Evolutionary conservation across 2,888 invertebrate species (phyloP).

Genomic region (Caenorhabditis sulstoni): DNA sequence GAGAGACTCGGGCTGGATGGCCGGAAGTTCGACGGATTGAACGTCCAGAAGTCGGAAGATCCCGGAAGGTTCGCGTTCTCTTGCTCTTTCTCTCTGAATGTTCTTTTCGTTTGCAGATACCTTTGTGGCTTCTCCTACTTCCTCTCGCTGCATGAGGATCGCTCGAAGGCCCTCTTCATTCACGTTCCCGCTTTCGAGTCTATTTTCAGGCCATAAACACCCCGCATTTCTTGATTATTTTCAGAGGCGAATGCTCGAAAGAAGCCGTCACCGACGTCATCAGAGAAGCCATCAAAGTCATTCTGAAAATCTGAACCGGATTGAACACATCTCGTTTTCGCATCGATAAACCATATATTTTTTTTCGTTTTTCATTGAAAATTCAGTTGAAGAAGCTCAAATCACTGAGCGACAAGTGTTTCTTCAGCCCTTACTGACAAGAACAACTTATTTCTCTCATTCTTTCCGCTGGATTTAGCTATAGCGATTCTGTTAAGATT

Average conservation of each 20-base stretch:
- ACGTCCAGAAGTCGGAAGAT: constrained; percentile 56
- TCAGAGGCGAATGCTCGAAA: constrained; percentile 47
- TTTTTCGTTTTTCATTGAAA: too few relatives aligned
- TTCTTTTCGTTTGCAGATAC: constrained; percentile 54
- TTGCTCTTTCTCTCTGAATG: background rate
- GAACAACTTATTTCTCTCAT: too few relatives aligned
- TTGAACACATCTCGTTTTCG: background rate
- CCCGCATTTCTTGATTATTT: constrained; percentile 13
- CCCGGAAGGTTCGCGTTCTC: constrained; percentile 59
- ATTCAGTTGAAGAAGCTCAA: too few relatives aligned
- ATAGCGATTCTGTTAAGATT: too few relatives aligned
- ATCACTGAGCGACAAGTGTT: too few relatives aligned
- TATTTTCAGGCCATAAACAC: background rate
- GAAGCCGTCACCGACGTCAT: constrained; percentile 52
- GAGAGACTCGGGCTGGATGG: constrained; percentile 27
- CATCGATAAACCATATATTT: background rate
- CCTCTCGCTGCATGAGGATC: constrained; percentile 60
- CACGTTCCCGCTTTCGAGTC: constrained; percentile 67
- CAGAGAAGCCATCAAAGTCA: constrained; percentile 42
- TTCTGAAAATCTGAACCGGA: constrained; percentile 10
- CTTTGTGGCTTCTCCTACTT: constrained; percentile 72
- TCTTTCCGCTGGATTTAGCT: too few relatives aligned
- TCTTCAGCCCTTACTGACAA: too few relatives aligned
- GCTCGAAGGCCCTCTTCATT: constrained; percentile 64
- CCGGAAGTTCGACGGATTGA: constrained; percentile 30